These are phyloP conservation scores for western clawed frog (Xenopus tropicalis) DNA, from an alignment of 2,113 vertebrate species.

Conservation along the genomic window DNA sequence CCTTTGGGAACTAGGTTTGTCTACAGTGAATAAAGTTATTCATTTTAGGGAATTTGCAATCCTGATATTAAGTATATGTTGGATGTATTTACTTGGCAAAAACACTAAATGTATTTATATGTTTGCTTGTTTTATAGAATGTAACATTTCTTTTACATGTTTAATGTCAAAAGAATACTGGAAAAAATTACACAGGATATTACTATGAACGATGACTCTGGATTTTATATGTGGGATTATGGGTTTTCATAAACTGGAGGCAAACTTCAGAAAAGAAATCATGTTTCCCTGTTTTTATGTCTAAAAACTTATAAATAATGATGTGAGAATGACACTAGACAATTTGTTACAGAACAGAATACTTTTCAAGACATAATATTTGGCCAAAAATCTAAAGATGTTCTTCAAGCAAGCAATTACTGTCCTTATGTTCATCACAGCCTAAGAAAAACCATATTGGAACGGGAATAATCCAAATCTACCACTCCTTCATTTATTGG, in stretches of 20 bases:
- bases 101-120: constrained; percentile 19
- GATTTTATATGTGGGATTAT: constrained; percentile 42
- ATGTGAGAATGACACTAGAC: constrained; percentile 38
- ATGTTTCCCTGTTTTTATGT: constrained; percentile 39
- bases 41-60: no score
- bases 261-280: constrained; percentile 38
- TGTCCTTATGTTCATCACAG: constrained; percentile 11
- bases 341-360: constrained; percentile 35
- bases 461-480: no score
- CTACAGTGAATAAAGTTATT: no score
- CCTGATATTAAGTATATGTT: not conserved
- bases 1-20: no score
- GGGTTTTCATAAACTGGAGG: constrained; percentile 21
- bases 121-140: constrained; percentile 21
- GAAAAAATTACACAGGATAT: constrained; percentile 35
- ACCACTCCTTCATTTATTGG: no score
- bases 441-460: no score
- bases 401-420: constrained; percentile 18
- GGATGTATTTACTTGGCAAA: constrained; percentile 8
- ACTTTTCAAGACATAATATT: constrained; percentile 33
- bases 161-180: constrained; percentile 28
- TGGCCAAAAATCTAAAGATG: constrained; percentile 29
- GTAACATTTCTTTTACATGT: constrained; percentile 11
- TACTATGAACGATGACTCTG: constrained; percentile 34
- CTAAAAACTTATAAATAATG: constrained; percentile 31